Base-by-base conservation (phyloP, 1,140 invertebrate species). In the Andricus grossulariae region DNA sequence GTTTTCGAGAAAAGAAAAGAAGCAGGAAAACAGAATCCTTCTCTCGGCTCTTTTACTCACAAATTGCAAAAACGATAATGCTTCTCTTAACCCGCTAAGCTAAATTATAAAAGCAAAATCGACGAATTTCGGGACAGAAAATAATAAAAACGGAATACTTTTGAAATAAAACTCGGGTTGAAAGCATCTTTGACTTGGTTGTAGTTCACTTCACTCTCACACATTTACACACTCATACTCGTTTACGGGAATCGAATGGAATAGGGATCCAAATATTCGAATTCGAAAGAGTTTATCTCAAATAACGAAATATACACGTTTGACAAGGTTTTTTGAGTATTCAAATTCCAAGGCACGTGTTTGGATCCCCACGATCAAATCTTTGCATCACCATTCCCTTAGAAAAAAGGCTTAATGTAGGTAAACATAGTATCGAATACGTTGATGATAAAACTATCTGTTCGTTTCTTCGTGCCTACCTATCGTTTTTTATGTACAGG, bases 401-500 rank as follows among this genome's bases (percentile, higher is more conserved):
- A 39, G 32, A 16, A 66, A 66, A 32, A 66, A 25, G 16, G 5
- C 52, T 54, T 73, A 52, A 25, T 25, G 25, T 55, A 50, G 55
- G n/a, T 55, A 39, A 55, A 21, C 39, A 55, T 19, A 52, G 52
- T 73, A 55, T 73, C 72, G 21, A 73, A 54, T 74, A 60, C 54
- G 50, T 8, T 45, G 32, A 39, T 57, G 18, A 49, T 60, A 76
- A 72, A 72, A 57, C 21, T 66, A 72, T 57, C 66, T 78, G 76
- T 45, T 76, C 55, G n/a, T 55, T 55, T 52, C 32, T 39, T 74
- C 52, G 52, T 39, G 55, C 77, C 73, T 77, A 81, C 72, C 76
- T 75, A 72, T 76, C 15, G 74, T 72, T 77, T 54, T 74, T 76
- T 50, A 77, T 88, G 60, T 90, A 92, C 88, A 91, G 83, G 87